Base-by-base conservation (phyloP, 2,888 invertebrate genomes). In the Ennomos quercinarius region DNA sequence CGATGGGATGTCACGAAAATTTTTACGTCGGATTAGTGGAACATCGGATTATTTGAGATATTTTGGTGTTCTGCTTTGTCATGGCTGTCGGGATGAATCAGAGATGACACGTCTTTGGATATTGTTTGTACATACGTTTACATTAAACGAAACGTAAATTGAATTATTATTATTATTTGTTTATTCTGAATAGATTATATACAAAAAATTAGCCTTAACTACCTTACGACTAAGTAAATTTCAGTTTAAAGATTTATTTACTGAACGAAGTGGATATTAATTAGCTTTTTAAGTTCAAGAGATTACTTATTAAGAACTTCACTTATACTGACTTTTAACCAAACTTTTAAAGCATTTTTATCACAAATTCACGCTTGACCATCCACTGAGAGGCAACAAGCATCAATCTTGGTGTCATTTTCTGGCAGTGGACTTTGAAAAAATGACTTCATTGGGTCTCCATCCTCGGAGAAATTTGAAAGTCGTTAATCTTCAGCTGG, bases 341-440 rank as follows among this genome's bases (percentile, higher is more conserved):
- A 13, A 49, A 9, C 38, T 57, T 62, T 62, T 53, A 51, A 56
- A 59, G 51, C 49, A 58, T 51, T 63, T 61, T 63, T 77, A 78
- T 76, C 71, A 61, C 62, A 48, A 60, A 66, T 76, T 81, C 67
- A 71, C 76, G 74, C 74, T 76, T 78, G 77, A 70, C 77, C 70
- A 69, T 73, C 70, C 66, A 59, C 67, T 62, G 65, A 72, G 70
- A 74, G 67, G 70, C 67, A 64, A 67, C 61, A 71, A 76, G 66
- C 81, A 88, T 89, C 85, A 87, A 88, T 89, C 87, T 85, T 84
- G 63, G 61, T 83, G 87, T 87, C 88, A 87, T 87, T 86, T 86
- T 86, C 83, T 83, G 81, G 77, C 82, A 81, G 81, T 84, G 81
- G 83, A 86, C 83, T 84, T 80, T 74, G 76, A 84, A 88, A 89